A percentile compares a stretch with the other conserved stretches of the same genome.
Conservation (phyloP, 2,888 invertebrate species). For the Agonopterix subpropinquella region DNA sequence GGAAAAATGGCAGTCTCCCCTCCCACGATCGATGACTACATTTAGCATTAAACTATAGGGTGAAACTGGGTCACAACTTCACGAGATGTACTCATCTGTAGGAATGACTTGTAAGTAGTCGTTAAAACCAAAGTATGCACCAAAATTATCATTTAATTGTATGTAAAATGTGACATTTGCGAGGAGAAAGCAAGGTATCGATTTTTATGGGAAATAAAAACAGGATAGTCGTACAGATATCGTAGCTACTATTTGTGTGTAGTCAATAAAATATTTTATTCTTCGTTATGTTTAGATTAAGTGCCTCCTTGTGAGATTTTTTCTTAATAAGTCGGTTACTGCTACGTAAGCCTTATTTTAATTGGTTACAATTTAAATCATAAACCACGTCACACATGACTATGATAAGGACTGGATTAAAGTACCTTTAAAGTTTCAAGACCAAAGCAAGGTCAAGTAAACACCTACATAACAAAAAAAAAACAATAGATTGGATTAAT, state of each 20-base stretch:
- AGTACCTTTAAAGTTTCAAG: slow-evolving; percentile 29
- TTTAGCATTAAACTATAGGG: slow-evolving; percentile 9
- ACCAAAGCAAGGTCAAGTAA: slow-evolving; percentile 30
- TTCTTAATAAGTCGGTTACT: no score
- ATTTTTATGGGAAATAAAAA: no score
- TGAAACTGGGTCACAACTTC: slow-evolving; percentile 10
- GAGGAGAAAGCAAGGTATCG: slow-evolving; percentile 31
- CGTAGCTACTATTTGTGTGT: no score
- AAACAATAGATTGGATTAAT: no score
- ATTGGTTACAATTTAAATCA: no score
- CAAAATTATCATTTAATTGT: slow-evolving; percentile 48
- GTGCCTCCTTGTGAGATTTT: no score
- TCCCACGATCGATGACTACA: slow-evolving; percentile 9
- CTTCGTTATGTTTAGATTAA: no score
- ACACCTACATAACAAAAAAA: slow-evolving; percentile 16
- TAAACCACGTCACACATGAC: no score
- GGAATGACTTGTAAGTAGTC: background rate
- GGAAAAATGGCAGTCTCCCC: slow-evolving; percentile 9
- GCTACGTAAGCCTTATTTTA: no score
- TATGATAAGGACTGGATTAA: slow-evolving; percentile 9
- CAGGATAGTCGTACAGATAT: no score
- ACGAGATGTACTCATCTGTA: no score
- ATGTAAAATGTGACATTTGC: slow-evolving; percentile 42
- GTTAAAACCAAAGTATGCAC: slow-evolving; percentile 2
- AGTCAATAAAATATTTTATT: no score